A percentile compares a stretch with the other conserved stretches of the same genome.
Evolutionary conservation across 2,888 invertebrate species (phyloP).

Genomic region (Lamproptera curius): DNA sequence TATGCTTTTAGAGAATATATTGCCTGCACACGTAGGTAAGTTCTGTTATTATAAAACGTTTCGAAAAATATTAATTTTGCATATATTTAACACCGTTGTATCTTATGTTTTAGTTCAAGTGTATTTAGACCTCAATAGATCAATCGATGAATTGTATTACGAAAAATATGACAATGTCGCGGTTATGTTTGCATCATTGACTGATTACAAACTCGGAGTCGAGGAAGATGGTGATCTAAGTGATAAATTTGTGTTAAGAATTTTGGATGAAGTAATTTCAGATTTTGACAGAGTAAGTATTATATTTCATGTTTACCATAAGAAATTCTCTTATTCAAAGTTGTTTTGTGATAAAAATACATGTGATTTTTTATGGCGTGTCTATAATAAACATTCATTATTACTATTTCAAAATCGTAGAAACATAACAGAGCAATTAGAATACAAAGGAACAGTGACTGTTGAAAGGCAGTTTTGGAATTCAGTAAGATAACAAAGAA

Average conservation of each 20-base stretch:
- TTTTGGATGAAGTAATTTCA: conserved; percentile 94
- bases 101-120: conserved; percentile 82
- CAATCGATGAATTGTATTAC: conserved; percentile 88
- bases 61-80: background rate
- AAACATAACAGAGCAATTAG: too few species aligned
- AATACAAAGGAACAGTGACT: too few species aligned
- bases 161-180: conserved; percentile 93
- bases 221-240: conserved; percentile 81
- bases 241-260: conserved; percentile 81
- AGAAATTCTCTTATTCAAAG: too few species aligned
- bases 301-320: background rate
- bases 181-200: conserved; percentile 97
- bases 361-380: too few species aligned
- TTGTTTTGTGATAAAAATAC: too few species aligned
- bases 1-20: conserved; percentile 92
- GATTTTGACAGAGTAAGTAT: conserved; percentile 90
- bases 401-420: too few species aligned
- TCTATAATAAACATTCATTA: too few species aligned
- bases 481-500: too few species aligned
- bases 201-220: conserved; percentile 86
- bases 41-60: conserved; percentile 12
- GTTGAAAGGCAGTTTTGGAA: too few species aligned
- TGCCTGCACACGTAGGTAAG: conserved; percentile 94
- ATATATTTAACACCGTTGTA: background rate
- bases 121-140: conserved; percentile 84